Evolutionary conservation across 2,113 vertebrate genomes (phyloP).

Genomic region (Aix galericulata): DNA sequence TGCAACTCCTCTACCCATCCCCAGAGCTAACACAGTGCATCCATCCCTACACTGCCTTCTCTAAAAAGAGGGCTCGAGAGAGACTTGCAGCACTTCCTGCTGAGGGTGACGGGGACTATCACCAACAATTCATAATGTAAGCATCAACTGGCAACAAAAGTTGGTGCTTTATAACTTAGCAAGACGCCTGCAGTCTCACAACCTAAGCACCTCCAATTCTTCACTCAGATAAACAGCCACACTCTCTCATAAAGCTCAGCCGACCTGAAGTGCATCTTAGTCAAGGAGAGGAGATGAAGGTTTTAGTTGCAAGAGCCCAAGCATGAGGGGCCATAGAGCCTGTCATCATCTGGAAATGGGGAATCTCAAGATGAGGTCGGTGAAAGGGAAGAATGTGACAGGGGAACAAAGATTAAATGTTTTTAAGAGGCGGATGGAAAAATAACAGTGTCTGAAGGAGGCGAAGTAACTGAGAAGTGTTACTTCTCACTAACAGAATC

Average conservation of each 20-base stretch:
- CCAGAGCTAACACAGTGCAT: background rate
- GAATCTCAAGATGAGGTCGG: background rate
- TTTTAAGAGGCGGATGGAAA: background rate
- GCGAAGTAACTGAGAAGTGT: background rate
- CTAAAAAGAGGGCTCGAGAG: background rate
- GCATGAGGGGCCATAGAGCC: background rate
- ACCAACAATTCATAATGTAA: background rate
- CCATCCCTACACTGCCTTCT: background rate
- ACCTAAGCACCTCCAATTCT: background rate
- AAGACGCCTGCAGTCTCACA: conserved; percentile 23
- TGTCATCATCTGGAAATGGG: background rate
- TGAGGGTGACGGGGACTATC: background rate
- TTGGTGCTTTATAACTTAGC: background rate
- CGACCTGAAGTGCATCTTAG: background rate
- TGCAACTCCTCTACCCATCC: background rate
- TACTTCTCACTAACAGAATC: background rate
- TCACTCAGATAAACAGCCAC: conserved; percentile 9
- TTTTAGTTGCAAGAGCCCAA: background rate
- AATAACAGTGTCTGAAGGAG: background rate
- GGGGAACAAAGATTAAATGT: background rate
- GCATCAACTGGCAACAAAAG: background rate
- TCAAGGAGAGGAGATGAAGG: background rate
- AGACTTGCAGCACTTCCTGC: background rate
- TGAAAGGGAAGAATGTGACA: background rate
- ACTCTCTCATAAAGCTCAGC: background rate